Evolutionary conservation across 1,140 invertebrate genomes (phyloP), one percentile per base, ranked within the genome.

Genomic region (Cataglyphis hispanica): DNA sequence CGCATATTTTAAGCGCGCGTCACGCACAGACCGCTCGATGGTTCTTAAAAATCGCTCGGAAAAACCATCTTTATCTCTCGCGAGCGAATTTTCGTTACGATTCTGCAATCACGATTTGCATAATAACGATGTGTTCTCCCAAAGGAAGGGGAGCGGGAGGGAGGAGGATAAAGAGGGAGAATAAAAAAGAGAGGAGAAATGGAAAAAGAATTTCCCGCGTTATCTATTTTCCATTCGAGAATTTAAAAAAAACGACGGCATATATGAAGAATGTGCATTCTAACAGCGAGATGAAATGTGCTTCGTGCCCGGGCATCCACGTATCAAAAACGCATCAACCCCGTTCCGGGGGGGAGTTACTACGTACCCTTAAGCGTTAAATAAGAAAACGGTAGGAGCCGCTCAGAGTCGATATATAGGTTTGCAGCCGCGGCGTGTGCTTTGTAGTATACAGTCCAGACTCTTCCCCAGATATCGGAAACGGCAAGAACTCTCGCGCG

Each of bases 1-100:
- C 64, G 77, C 46, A 80, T 80, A 80, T 80, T 80, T 80, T 80
- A 80, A 80, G 16, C 22, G 64, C 43, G 64, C 64, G 77, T 80
- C 77, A 56, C 34, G 64, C 46, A 56, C 77, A 80, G 46, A 46
- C 56, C 34, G 5, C 22, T 43, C 19, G 13, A 53, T 16, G 43
- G 37, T 80, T 69, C 64, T 80, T 56, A 67, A 80, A 80, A 80
- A 25, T 67, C 63, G 19, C 34, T 40, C 11, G 60, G 5, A 13
- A 27, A 56, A 56, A 19, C 13, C 46, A 19, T 11, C 63, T 34
- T 25, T 10, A 46, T 19, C 31, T 66, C 27, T 63, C 37, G 63
- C 27, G 60, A 1, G 58, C 22, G 34, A 80, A 56, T 80, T 70
- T 80, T 67, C 46, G 43, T 80, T 56, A 2, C 76, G 43, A 27